Evolutionary conservation across 2,888 invertebrate genomes (phyloP), one percentile per base, ranked within the genome.

Genomic region (Philonicus albiceps): DNA sequence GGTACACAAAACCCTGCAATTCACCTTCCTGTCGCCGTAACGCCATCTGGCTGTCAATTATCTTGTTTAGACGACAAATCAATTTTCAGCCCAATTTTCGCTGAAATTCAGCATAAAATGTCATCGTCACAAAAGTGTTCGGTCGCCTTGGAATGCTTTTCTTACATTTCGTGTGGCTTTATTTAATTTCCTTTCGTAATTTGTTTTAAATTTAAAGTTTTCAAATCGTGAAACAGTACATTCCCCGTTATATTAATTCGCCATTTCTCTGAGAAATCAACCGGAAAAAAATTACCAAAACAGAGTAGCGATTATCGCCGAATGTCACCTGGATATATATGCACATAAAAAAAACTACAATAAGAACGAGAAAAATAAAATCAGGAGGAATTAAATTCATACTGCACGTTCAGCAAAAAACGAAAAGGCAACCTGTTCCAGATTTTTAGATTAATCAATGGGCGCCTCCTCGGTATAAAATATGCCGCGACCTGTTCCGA

Each of bases 101-200:
- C 87, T 88, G 86, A 84, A 73, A 27, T 73, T 84, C 84, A 87
- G 87, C 87, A 88, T 88, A 89, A 88, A 89, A 89, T 89, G 89
- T 89, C 89, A 89, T 89, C 89, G 89, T 89, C 89, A 89, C 88
- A 88, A 89, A 88, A 89, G 88, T 89, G 88, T 88, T 89, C 89
- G 89, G 89, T 88, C 87, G 87, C 75, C 75, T 72, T 81, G 53
- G 53, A 81, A 55, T 84, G 73, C 88, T 89, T 89, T 89, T 88
- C 88, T 43, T 88, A 88, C 88, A 88, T 88, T 89, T 89, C 88
- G 86, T 88, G 87, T 89, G 76, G 40, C 83, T 86, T 86, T 86
- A 75, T 86, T 87, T 87, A 73, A 64, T 85, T 86, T 87, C 75
- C n/a, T 85, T 86, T 86, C 81, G 74, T 86, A 81, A 73, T 87